Conservation (phyloP, 2,113 vertebrate genomes). For the Herpetotheres cachinnans region DNA sequence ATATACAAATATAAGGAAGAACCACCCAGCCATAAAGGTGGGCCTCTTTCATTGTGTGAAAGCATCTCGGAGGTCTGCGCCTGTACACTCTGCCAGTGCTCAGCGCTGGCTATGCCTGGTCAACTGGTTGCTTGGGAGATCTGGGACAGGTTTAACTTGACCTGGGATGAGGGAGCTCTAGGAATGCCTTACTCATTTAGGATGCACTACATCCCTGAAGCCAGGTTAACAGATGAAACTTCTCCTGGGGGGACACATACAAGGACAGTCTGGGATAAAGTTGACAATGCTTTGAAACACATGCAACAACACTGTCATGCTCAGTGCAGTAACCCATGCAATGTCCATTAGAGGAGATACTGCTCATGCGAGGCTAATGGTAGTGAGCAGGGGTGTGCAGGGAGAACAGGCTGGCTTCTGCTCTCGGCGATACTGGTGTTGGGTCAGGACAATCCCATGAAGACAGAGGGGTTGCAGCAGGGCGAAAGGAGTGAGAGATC, state of each 20-base stretch:
- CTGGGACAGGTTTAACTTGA: neutral
- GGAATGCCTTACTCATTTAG: neutral
- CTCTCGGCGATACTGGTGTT: neutral
- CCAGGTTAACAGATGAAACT: neutral
- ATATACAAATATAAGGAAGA: neutral
- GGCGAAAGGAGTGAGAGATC: neutral
- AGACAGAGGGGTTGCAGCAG: neutral
- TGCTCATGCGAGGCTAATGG: constrained; percentile 1
- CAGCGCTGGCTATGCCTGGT: neutral
- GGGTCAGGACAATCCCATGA: fast-evolving
- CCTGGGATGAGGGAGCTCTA: neutral
- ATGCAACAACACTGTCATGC: constrained; percentile 44
- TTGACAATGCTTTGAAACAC: neutral
- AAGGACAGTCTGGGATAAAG: neutral
- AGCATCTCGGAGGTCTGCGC: neutral
- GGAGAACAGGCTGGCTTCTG: neutral
- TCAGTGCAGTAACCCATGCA: constrained; percentile 2
- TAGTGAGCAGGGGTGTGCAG: neutral
- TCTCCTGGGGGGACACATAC: neutral
- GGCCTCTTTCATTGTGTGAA: neutral
- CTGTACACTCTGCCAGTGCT: neutral
- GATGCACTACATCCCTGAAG: neutral
- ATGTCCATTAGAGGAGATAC: constrained; percentile 53
- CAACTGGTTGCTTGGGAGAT: neutral
- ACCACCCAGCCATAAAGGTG: neutral